Evolutionary conservation across 2,888 invertebrate genomes (phyloP).

Genomic region (Scaptomyza polygonia): DNA sequence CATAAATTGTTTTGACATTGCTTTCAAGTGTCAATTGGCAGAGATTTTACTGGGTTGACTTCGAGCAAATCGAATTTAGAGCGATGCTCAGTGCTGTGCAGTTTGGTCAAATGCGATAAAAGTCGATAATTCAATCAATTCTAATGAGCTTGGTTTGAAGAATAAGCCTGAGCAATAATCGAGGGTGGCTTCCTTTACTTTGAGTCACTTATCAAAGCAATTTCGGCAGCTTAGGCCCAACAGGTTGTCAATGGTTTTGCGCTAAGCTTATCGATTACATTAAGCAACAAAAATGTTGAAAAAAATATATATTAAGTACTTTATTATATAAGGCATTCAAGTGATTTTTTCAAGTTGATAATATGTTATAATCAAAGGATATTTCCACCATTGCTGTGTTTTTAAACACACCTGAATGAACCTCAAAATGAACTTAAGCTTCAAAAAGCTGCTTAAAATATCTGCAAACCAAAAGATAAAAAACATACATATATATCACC

Average conservation of each 20-base stretch:
- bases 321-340: neutral
- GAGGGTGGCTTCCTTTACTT: conserved; percentile 36
- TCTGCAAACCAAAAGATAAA: conserved; percentile 61
- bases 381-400: conserved; percentile 22
- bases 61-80: conserved; percentile 62
- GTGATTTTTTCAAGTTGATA: neutral
- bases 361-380: neutral
- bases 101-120: conserved; percentile 75
- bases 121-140: conserved; percentile 74
- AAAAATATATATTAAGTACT: neutral
- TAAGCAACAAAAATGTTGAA: conserved; percentile 6
- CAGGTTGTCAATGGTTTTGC: conserved; percentile 53
- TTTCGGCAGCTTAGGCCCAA: conserved; percentile 44
- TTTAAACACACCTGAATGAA: conserved; percentile 51
- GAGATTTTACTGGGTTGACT: conserved; percentile 57
- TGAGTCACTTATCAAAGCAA: conserved; percentile 57
- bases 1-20: conserved; percentile 74
- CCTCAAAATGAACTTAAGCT: conserved; percentile 22
- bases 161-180: conserved; percentile 15
- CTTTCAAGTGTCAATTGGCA: conserved; percentile 73
- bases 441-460: conserved; percentile 69
- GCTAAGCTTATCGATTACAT: conserved; percentile 56
- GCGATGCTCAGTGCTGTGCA: conserved; percentile 10
- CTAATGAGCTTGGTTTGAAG: conserved; percentile 65
- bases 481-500: conserved; percentile 34